These are phyloP conservation scores for Drosophila trichaetosa DNA, from an alignment of 2,888 invertebrate genomes.

Conservation along the genomic window DNA sequence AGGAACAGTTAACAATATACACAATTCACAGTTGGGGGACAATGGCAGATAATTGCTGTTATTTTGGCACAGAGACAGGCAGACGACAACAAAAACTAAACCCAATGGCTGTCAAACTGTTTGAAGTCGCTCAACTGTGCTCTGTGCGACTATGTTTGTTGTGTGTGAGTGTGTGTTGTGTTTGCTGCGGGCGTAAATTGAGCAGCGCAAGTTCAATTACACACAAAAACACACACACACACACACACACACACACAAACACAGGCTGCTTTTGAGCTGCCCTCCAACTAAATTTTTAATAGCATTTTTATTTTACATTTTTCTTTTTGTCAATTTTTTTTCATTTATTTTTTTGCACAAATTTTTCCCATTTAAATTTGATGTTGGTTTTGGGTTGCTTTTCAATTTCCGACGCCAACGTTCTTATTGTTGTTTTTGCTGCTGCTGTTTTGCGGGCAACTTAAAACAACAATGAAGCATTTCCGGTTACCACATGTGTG, in stretches of 20 bases:
- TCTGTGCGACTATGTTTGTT: conserved; percentile 4
- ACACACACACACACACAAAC: conserved; percentile 14
- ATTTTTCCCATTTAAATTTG: conserved; percentile 65
- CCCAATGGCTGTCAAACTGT: conserved; percentile 55
- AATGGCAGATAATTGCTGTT: conserved; percentile 56
- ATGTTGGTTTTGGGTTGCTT: conserved; percentile 77
- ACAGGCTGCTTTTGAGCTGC: conserved; percentile 36
- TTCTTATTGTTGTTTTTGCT: conserved; percentile 36
- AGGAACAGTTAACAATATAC: conserved; percentile 19
- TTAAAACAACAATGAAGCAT: conserved; percentile 71
- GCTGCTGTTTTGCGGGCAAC: conserved; percentile 29
- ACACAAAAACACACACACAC: conserved; percentile 17
- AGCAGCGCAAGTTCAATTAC: conserved; percentile 70
- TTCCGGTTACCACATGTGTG: conserved; percentile 56
- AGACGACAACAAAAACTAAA: conserved; percentile 37
- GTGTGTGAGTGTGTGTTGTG: conserved; percentile 19
- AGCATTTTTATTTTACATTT: conserved; percentile 48
- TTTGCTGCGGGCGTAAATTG: conserved; percentile 64
- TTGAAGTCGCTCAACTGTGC: conserved; percentile 47
- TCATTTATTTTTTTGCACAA: conserved; percentile 45
- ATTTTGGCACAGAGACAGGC: conserved; percentile 25
- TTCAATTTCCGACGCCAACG: conserved; percentile 74
- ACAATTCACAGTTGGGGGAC: conserved; percentile 38
- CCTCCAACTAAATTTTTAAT: conserved; percentile 73
- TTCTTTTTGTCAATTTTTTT: background rate